phyloP scores from a whole-genome alignment of 2,113 vertebrate species.

The Butorides virescens region DNA sequence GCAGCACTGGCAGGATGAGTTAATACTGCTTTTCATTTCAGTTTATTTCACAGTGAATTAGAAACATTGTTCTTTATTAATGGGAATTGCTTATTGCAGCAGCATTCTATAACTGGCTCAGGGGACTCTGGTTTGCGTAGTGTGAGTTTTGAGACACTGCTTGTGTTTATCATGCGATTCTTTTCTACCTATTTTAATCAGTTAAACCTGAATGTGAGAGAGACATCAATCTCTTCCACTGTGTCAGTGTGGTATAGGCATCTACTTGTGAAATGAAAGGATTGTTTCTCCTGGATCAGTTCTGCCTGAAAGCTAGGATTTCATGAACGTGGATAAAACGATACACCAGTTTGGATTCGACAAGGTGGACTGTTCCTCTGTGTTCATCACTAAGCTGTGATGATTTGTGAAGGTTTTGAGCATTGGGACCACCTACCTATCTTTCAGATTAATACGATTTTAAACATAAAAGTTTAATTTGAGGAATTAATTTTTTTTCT shows the following conservation, averaged over 20 bases:
- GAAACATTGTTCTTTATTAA: background rate
- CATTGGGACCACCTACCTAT: background rate
- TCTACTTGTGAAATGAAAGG: background rate
- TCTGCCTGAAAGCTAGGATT: background rate
- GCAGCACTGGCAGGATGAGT: background rate
- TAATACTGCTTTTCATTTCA: slow-evolving; percentile 15
- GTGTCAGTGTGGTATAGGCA: background rate
- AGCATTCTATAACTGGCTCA: background rate
- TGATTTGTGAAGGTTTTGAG: background rate
- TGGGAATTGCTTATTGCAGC: background rate
- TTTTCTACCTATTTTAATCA: background rate
- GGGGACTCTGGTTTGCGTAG: background rate
- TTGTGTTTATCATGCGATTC: background rate
- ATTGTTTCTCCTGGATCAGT: background rate
- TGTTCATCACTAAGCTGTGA: background rate
- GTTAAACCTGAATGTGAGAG: background rate
- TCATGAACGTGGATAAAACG: background rate
- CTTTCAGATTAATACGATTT: background rate
- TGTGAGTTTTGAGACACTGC: background rate
- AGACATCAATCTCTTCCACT: background rate
- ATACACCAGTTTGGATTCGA: background rate
- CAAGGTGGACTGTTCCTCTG: background rate
- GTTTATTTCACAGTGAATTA: slow-evolving; percentile 13
- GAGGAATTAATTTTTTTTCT: background rate
- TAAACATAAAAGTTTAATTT: background rate